Conservation (phyloP, 2,113 vertebrate species). For the Chelonoidis abingdonii region DNA sequence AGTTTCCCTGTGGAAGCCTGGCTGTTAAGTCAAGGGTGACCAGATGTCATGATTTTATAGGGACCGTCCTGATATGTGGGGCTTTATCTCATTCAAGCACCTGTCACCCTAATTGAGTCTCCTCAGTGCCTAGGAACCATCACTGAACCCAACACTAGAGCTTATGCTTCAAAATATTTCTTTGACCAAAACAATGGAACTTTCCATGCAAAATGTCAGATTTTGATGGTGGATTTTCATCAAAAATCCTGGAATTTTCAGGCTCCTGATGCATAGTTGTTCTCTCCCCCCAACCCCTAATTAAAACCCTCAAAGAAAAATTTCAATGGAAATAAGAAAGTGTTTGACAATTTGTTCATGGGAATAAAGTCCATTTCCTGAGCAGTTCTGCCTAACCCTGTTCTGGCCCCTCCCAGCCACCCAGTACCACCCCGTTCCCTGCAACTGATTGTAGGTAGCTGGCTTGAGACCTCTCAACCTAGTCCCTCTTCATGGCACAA, state of each 20-base stretch:
- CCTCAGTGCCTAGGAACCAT: background rate
- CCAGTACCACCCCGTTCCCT: fast-evolving
- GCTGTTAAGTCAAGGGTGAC: too few species aligned
- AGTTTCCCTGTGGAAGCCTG: too few species aligned
- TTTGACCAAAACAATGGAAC: constrained; percentile 52
- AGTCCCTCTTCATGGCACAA: fast-evolving
- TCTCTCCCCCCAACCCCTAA: background rate
- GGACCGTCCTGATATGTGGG: too few species aligned
- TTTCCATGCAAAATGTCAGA: constrained; percentile 53
- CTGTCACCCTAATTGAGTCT: background rate
- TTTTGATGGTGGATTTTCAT: constrained; percentile 39
- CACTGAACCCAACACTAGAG: constrained; percentile 34
- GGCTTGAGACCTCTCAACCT: fast-evolving
- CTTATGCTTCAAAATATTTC: constrained; percentile 60
- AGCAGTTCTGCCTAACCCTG: background rate
- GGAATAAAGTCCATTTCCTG: background rate
- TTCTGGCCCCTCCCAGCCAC: background rate
- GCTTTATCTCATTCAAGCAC: too few species aligned
- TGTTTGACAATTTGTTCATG: background rate
- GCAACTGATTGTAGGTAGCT: background rate
- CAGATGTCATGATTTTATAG: too few species aligned
- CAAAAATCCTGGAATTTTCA: constrained; percentile 26
- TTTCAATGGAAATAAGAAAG: background rate
- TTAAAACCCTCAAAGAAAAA: background rate
- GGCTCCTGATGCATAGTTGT: background rate